Percentiles rank a stretch among this genome's conserved stretches.
Evolutionary conservation across 2,888 invertebrate species (phyloP).

Genomic region (Charanyca ferruginea): DNA sequence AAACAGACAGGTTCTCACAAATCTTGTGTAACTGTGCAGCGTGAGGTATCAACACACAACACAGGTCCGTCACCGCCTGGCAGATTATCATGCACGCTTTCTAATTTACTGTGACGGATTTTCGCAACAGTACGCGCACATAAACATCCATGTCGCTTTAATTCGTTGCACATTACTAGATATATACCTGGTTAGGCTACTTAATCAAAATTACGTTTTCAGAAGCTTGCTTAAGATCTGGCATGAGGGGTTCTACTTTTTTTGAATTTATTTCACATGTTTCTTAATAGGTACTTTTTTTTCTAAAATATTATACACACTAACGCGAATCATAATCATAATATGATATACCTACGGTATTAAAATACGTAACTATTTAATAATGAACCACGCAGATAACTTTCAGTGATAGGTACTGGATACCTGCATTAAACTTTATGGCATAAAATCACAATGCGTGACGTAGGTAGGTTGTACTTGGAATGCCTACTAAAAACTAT

Average conservation of each 20-base stretch:
- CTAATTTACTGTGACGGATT: constrained; percentile 88
- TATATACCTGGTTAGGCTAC: constrained; percentile 38
- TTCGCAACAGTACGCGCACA: constrained; percentile 73
- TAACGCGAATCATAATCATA: no score
- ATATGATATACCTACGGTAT: no score
- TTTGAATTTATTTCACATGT: neutral
- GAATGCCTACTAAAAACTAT: no score
- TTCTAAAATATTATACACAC: no score
- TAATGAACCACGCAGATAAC: no score
- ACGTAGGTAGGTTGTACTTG: no score
- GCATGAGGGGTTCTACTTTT: neutral
- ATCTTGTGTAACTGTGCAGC: constrained; percentile 58
- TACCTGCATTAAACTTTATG: no score
- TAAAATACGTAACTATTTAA: no score
- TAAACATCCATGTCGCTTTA: constrained; percentile 71
- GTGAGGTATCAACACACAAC: constrained; percentile 56
- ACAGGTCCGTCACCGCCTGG: constrained; percentile 66
- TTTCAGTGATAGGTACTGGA: no score
- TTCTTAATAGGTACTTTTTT: neutral
- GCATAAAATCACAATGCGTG: no score
- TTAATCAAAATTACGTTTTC: constrained; percentile 37
- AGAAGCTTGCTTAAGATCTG: neutral
- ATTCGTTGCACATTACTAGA: constrained; percentile 69
- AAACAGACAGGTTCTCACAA: constrained; percentile 44
- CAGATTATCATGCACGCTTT: constrained; percentile 82